These are phyloP conservation scores for Petrocephalus zakoni DNA, from an alignment of 2,113 vertebrate genomes.

Conservation along the genomic window DNA sequence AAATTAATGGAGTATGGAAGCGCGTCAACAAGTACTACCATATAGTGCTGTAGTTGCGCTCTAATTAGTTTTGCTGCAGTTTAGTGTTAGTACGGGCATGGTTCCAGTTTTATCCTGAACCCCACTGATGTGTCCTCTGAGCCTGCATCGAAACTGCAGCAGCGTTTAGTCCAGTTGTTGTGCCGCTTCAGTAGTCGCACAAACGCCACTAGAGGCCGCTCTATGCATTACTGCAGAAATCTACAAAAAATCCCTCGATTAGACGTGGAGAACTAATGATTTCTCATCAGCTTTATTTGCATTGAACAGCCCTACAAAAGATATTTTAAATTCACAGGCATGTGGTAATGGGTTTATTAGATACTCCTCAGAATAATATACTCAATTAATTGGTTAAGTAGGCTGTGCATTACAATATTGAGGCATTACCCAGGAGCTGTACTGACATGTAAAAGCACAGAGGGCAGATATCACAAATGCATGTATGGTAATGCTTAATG, in stretches of 20 bases:
- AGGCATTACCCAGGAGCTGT: background rate
- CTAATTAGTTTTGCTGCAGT: background rate
- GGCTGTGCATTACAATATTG: background rate
- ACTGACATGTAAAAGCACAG: too few relatives aligned
- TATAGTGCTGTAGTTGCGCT: background rate
- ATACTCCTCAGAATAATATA: background rate
- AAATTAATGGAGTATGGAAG: background rate
- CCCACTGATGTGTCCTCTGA: background rate
- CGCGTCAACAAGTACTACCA: background rate
- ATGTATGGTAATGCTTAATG: background rate
- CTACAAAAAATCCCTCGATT: background rate
- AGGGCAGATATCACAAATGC: background rate
- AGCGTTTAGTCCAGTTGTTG: background rate
- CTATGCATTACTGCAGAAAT: background rate
- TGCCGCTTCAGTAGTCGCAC: background rate
- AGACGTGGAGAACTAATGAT: background rate
- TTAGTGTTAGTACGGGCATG: background rate
- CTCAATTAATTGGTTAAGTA: background rate
- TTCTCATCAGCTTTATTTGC: background rate
- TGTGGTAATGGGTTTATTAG: background rate
- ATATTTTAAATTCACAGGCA: background rate
- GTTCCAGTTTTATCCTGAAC: background rate
- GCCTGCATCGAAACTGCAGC: background rate
- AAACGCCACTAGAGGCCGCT: background rate
- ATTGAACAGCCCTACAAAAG: background rate